Evolutionary conservation across 2,888 invertebrate species (phyloP), one percentile per base, ranked within the genome.

Genomic region (Xestoiulus laeticollis): DNA sequence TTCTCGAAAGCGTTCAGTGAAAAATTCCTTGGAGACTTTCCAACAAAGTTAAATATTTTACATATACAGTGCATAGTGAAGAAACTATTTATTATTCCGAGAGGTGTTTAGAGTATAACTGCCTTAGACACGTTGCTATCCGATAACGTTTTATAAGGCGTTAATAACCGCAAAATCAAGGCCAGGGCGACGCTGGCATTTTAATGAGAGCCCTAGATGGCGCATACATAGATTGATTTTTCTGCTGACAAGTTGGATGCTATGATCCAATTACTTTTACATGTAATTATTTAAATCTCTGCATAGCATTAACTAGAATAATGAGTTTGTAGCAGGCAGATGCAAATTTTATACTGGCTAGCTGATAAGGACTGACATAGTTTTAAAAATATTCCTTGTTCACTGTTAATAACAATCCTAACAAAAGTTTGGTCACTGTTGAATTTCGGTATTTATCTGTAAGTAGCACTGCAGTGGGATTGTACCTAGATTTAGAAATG

Each of bases 161-260:
- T 78, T 78, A 78, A 78, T 78, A 78, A 78, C 78, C 78, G 78
- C 78, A 78, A 78, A 78, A 78, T 78, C 78, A 78, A 78, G 78
- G 78, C 78, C 78, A 78, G 30, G 78, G 78, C 30, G 30, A 78
- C 3, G 30, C 30, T 22, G 22, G 59, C 8, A 22, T 68, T 68
- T 68, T 68, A 68, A 68, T 8, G 48, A 19, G 48, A 22, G 19
- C 6, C 59, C 59, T 78, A 78, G 78, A 30, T 78, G 78, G 78
- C 78, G 78, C 30, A 2, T 30, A 30, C 26, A 78, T 30, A 10
- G 22, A 68, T 68, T 22, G 10, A 26, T 22, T 68, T 59, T 68
- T 68, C n/a, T 22, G 4, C 68, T 68, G 22, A 5, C 68, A 68
- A 68, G 68, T 68, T 68, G 22, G 68, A 68, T 68, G n/a, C 22